Percentiles rank a stretch among this genome's conserved stretches.
Conservation (phyloP, 2,113 vertebrate species). For the Paramisgurnus dabryanus region DNA sequence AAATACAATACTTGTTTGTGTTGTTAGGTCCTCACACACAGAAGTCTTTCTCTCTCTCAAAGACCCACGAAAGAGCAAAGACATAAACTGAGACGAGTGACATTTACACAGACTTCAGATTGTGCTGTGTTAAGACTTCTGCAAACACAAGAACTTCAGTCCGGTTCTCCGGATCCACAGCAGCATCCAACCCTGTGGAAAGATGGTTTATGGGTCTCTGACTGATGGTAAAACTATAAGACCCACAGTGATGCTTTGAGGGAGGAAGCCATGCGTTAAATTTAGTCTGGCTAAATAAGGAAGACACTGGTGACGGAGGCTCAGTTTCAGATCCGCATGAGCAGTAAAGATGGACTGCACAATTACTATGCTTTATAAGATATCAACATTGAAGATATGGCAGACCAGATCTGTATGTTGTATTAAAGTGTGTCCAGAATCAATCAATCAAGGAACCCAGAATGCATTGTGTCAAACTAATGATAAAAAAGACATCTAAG, state of each 20-base stretch:
- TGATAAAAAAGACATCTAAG: no score
- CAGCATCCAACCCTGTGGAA: not conserved
- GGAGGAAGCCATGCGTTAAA: not conserved
- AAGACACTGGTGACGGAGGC: not conserved
- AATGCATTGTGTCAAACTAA: no score
- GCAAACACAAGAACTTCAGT: conserved; percentile 6
- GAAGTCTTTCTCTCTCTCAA: not conserved
- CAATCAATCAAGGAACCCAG: no score
- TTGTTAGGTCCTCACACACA: not conserved
- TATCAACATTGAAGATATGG: no score
- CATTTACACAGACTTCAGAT: not conserved
- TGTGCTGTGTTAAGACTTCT: conserved; percentile 3
- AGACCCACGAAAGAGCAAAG: not conserved
- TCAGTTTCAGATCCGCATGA: not conserved
- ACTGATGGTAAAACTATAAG: not conserved
- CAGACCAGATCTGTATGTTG: no score
- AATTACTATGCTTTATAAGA: no score
- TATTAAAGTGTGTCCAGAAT: no score
- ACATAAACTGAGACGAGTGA: not conserved
- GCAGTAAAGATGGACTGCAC: no score
- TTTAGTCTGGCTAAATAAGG: not conserved
- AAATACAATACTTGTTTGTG: no score
- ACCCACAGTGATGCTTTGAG: conserved; percentile 2
- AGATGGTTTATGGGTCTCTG: not conserved
- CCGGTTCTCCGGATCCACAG: not conserved